Evolutionary conservation across 2,797 vertebrate genomes (phyloP), one percentile per base, ranked within the genome.

Genomic region (Chrysolophus pictus): DNA sequence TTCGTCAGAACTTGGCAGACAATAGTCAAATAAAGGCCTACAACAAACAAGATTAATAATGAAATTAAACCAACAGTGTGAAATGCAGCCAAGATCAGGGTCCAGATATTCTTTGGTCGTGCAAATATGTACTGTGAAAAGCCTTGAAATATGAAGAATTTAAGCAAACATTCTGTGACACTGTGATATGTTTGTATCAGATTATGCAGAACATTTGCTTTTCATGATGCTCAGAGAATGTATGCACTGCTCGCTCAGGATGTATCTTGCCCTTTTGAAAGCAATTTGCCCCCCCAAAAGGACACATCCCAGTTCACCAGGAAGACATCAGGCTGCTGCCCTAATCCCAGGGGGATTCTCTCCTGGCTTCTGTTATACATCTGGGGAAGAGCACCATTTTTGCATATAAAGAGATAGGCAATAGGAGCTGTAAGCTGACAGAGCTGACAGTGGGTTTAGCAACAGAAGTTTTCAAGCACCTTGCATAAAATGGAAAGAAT

Each of bases 131-230:
- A n/a, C 68, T 16, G 51, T 53, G 65, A 47, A 70, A 72, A 68
- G 64, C 47, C 70, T 42, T 76, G 74, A 90, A 95, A 93, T 84
- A 82, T 7, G 81, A 91, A 90, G 64, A 73, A 70, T 76, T 95
- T 87, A 84, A 79, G 78, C 81, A 95, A 95, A 84, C 71, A 71
- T 53, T 58, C 59, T 53, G 42, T 76, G 35, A 44, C 28, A 87
- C n/a, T 75, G 71, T 51, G 64, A 60, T 90, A 60, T 55, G 22
- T 88, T 91, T 91, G 81, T 37, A 82, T 74, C 75, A 37, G 81
- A 79, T 94, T 88, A 88, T 4, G 2, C 35, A 84, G 68, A 82
- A 87, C 47, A 73, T 94, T 95, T 95, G 11, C 59, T 90, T 88
- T 94, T 86, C 71, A 11, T 35, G 76, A 71, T 70, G 59, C 60